Evolutionary conservation across 2,113 vertebrate genomes (phyloP).

Genomic region (Candoia aspera): DNA sequence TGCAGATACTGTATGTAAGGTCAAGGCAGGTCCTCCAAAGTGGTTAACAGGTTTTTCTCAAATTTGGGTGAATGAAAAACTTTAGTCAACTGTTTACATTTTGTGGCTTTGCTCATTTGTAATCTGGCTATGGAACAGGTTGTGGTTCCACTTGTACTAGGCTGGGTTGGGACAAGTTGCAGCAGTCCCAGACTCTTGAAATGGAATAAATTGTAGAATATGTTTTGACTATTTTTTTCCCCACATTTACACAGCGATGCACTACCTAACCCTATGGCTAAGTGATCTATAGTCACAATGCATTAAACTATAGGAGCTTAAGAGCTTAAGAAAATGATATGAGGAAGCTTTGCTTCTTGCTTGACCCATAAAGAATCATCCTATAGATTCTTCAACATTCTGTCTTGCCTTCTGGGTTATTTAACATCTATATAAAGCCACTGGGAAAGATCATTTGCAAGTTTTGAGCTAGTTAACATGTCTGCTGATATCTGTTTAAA

Average conservation of each 20-base stretch:
- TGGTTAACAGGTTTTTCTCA: background rate
- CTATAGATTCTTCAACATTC: background rate
- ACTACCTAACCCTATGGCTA: background rate
- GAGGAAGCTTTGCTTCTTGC: background rate
- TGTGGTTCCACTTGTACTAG: too few species aligned
- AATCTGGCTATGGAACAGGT: background rate
- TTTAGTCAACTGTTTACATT: background rate
- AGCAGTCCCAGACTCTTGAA: background rate
- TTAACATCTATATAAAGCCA: background rate
- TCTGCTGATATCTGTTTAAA: background rate
- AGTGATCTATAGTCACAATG: background rate
- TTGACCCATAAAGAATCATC: background rate
- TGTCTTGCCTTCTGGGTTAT: background rate
- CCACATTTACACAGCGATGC: background rate
- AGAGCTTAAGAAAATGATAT: background rate
- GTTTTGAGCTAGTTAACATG: background rate
- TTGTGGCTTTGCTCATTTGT: background rate
- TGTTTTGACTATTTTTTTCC: background rate
- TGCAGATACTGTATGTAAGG: background rate
- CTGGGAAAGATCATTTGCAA: background rate
- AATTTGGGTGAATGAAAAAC: background rate
- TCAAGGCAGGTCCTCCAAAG: accelerated
- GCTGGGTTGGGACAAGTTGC: background rate
- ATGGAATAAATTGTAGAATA: background rate
- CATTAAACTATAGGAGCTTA: background rate